Conservation (phyloP, 2,797 vertebrate species). For the Syngnathus acus region DNA sequence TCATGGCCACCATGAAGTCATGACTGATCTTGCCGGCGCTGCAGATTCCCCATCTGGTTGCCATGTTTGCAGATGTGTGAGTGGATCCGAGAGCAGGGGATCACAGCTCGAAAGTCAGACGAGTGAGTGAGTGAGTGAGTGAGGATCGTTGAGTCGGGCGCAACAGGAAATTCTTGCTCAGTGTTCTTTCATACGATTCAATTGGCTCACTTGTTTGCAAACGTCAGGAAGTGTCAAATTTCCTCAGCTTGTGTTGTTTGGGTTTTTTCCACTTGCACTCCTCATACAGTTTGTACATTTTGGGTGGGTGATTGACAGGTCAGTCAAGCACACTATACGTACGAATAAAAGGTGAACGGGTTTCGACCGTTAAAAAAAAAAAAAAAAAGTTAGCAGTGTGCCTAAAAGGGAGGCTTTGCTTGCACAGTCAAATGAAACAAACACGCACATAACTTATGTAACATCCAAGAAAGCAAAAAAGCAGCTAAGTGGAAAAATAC, state of each 20-base stretch:
- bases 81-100: background rate
- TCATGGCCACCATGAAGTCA: slow-evolving; percentile 74
- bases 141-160: background rate
- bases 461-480: background rate
- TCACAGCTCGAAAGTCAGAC: background rate
- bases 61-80: slow-evolving; percentile 46
- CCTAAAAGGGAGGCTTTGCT: background rate
- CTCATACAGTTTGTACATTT: background rate
- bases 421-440: background rate
- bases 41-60: slow-evolving; percentile 77
- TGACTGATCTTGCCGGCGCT: slow-evolving; percentile 73
- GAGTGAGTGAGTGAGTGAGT: no score
- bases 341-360: background rate
- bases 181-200: background rate
- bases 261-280: background rate
- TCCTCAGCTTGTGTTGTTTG: background rate
- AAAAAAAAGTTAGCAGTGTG: background rate
- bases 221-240: background rate
- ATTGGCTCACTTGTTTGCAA: background rate
- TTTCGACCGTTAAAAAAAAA: background rate
- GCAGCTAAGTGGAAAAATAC: background rate
- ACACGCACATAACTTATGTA: background rate
- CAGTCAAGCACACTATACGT: background rate
- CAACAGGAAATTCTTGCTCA: background rate
- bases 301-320: background rate